Evolutionary conservation across 64 coral and sea anemone species (phyloP).

Genomic region (Stichodactyla helianthus): DNA sequence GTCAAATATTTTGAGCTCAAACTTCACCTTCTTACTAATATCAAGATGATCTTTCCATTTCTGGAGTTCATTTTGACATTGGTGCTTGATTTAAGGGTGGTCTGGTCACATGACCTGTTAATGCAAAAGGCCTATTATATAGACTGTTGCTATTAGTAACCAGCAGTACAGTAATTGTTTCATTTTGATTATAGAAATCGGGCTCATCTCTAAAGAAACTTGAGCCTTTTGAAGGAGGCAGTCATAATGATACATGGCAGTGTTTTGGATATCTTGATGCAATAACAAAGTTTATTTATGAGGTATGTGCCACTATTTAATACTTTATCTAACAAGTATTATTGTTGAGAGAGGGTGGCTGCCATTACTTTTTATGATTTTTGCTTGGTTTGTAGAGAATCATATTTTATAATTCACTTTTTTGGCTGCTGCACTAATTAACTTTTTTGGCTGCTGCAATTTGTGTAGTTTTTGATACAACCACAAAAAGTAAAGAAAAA

Average conservation of each 20-base stretch:
- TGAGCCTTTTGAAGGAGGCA: conserved; percentile 85
- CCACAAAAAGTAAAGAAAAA: too few species aligned
- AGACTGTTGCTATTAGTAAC: too few species aligned
- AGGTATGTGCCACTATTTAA: conserved; percentile 40
- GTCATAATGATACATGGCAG: conserved; percentile 99
- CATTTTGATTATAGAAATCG: conserved; percentile 59
- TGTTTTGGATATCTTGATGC: conserved; percentile 96
- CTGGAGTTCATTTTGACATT: too few species aligned
- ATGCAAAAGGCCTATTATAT: too few species aligned
- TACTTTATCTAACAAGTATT: too few species aligned
- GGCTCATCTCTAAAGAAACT: conserved; percentile 81
- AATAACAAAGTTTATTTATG: conserved; percentile 81
- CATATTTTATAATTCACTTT: not conserved
- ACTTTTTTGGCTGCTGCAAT: not conserved
- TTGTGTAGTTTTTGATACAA: not conserved
- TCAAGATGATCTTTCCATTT: too few species aligned
- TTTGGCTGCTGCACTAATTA: not conserved
- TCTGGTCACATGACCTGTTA: not conserved
- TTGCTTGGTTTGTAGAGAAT: too few species aligned
- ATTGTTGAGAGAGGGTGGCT: too few species aligned
- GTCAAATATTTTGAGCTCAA: too few species aligned
- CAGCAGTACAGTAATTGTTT: not conserved
- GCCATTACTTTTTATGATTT: too few species aligned
- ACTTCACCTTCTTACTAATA: too few species aligned
- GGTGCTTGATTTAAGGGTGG: too few species aligned